phyloP scores from a whole-genome alignment of 2,888 invertebrate genomes.

The Parochlus steinenii region DNA sequence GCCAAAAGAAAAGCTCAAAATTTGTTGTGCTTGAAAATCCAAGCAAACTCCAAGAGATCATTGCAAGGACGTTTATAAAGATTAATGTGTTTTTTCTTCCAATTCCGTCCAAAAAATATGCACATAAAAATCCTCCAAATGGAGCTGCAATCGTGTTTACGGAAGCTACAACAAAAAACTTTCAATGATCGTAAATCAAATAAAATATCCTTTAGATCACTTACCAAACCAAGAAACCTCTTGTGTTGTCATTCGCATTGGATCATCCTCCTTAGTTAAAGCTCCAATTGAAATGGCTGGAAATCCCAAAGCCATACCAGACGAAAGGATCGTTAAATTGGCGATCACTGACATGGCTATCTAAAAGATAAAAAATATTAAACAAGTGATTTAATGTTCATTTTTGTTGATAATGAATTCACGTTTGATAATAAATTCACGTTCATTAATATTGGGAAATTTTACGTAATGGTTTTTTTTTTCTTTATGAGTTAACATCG shows the following conservation, averaged over 20 bases:
- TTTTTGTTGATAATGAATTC: too few species aligned
- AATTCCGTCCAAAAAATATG: conserved; percentile 23
- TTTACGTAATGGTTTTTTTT: too few species aligned
- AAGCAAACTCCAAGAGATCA: conserved; percentile 25
- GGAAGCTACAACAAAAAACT: conserved; percentile 20
- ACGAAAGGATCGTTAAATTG: conserved; percentile 25
- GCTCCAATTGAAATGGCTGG: conserved; percentile 24
- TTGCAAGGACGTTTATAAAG: conserved; percentile 22
- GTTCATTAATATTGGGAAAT: too few species aligned
- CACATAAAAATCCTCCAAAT: conserved; percentile 25
- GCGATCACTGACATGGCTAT: conserved; percentile 20
- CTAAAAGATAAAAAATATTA: conserved; percentile 2
- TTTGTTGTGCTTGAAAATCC: conserved; percentile 21
- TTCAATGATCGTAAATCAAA: neutral
- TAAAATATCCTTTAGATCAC: conserved; percentile 10
- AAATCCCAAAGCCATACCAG: conserved; percentile 25
- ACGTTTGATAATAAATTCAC: too few species aligned
- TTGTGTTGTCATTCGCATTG: conserved; percentile 19
- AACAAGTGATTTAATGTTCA: too few species aligned
- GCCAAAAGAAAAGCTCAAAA: conserved; percentile 19
- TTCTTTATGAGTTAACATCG: too few species aligned
- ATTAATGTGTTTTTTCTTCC: conserved; percentile 26
- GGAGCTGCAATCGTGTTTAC: conserved; percentile 26
- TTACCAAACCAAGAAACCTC: conserved; percentile 29
- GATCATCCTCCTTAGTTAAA: conserved; percentile 20